Conservation (phyloP, 35 echinoderm and acorn worm species). For the Patiria miniata region DNA sequence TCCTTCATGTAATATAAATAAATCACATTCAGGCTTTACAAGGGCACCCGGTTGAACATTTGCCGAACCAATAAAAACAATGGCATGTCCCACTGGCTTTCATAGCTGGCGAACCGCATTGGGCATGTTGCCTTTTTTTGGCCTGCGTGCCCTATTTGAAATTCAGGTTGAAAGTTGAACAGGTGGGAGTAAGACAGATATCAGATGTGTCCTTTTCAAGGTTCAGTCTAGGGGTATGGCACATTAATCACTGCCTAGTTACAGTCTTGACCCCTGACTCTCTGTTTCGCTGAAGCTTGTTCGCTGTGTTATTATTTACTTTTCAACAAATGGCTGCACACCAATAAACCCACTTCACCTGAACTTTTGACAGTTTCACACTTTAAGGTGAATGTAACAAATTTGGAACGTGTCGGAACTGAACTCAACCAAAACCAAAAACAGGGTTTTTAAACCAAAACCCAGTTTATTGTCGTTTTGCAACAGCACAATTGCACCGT, state of each 20-base stretch:
- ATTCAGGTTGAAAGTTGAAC: neutral
- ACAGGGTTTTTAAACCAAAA: constrained; percentile 1
- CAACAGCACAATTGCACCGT: no score
- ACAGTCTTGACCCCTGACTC: neutral
- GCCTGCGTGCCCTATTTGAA: neutral
- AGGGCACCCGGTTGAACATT: no score
- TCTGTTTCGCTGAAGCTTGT: neutral
- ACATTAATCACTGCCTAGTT: constrained; percentile 14
- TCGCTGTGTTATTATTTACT: neutral
- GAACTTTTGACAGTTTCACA: neutral
- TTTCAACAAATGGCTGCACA: neutral
- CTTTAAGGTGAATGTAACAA: neutral
- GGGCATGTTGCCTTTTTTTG: neutral
- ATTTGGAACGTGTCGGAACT: neutral
- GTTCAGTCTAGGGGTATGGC: neutral
- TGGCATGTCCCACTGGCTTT: neutral
- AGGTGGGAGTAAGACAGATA: neutral
- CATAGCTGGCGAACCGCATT: neutral
- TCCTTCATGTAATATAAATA: no score
- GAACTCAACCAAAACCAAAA: neutral
- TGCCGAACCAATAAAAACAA: neutral
- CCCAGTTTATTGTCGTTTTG: no score
- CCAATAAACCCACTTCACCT: neutral
- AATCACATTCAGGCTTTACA: no score
- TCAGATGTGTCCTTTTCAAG: neutral